Evolutionary conservation across 2,113 vertebrate genomes (phyloP).

Genomic region (Raphicerus campestris): DNA sequence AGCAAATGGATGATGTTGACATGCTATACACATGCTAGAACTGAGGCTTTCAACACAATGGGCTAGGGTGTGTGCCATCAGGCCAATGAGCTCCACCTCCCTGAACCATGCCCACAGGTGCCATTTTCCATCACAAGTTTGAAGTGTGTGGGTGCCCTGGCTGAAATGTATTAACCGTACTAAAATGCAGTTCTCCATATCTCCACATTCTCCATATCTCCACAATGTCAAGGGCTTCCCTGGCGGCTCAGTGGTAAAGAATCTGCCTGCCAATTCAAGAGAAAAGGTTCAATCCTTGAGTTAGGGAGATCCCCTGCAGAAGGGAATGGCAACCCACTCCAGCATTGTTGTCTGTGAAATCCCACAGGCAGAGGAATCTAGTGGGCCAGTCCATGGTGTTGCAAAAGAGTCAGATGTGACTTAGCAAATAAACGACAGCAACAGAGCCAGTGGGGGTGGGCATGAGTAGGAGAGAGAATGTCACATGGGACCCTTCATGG

Average conservation of each 20-base stretch:
- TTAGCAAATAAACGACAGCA: not conserved
- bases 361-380: not conserved
- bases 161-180: not conserved
- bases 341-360: not conserved
- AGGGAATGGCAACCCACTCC: not conserved
- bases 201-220: no score
- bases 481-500: not conserved
- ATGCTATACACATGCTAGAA: not conserved
- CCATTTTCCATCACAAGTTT: not conserved
- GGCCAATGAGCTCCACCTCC: not conserved
- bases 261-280: not conserved
- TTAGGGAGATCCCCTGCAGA: not conserved
- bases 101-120: not conserved
- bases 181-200: not conserved
- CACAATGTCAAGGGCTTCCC: not conserved
- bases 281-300: not conserved
- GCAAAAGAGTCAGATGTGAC: not conserved
- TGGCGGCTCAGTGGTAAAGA: not conserved
- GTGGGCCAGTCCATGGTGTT: not conserved
- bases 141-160: not conserved
- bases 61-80: not conserved
- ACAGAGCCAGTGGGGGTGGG: not conserved
- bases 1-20: not conserved
- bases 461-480: not conserved
- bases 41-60: not conserved